Percentiles rank a stretch among this genome's conserved stretches.
Evolutionary conservation across 2,797 vertebrate genomes (phyloP).

Genomic region (Myotis vivesi): DNA sequence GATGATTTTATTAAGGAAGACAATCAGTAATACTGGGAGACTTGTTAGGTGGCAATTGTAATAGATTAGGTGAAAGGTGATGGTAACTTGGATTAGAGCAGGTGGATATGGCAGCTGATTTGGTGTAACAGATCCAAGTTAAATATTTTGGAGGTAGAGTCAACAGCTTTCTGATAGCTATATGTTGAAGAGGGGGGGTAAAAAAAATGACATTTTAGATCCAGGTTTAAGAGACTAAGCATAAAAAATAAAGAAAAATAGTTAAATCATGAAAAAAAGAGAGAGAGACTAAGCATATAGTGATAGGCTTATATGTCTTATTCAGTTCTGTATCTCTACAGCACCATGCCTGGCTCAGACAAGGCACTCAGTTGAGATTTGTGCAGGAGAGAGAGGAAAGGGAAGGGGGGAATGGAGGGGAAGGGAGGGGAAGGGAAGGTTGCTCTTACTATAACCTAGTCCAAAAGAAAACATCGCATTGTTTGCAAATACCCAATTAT

Average conservation of each 20-base stretch:
- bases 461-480: neutral
- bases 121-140: neutral
- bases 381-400: neutral
- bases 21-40: neutral
- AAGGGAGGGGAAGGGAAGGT: too few species aligned
- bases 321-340: neutral
- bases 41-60: neutral
- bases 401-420: too few species aligned
- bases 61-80: neutral
- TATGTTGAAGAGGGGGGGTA: neutral
- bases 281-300: neutral
- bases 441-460: neutral
- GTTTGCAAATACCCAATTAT: neutral
- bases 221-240: neutral
- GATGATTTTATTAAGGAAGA: neutral
- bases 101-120: neutral
- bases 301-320: neutral
- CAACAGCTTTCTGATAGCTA: neutral
- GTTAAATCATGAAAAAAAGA: too few species aligned
- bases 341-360: neutral
- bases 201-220: neutral
- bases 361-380: neutral
- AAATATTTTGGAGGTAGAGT: neutral
- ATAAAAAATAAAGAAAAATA: too few species aligned
- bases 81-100: neutral